phyloP scores from a whole-genome alignment of 2,113 vertebrate species.

The Engraulis encrasicolus region DNA sequence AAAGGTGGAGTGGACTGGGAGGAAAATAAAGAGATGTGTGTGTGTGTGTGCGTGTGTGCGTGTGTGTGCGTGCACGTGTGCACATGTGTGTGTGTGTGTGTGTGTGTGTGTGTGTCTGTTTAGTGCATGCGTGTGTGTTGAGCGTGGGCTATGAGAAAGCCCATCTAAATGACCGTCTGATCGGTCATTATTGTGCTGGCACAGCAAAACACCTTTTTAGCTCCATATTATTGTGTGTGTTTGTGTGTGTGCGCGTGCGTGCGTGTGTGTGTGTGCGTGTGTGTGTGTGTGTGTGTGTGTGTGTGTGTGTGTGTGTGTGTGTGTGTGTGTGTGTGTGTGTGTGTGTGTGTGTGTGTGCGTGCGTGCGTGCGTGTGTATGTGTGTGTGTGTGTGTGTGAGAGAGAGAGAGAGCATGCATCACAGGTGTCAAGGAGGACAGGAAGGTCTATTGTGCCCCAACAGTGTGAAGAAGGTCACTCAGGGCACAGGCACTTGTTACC shows the following conservation, averaged over 20 bases:
- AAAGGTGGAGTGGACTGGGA: constrained; percentile 1
- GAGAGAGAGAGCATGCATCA: no score
- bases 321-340: constrained; percentile 25
- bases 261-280: constrained; percentile 20
- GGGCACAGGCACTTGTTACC: constrained; percentile 2
- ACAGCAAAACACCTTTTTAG: constrained; percentile 56
- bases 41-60: no score
- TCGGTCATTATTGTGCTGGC: constrained; percentile 60
- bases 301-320: constrained; percentile 37
- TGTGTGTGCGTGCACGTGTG: no score
- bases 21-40: constrained; percentile 23
- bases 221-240: constrained; percentile 50
- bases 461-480: constrained; percentile 5
- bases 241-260: constrained; percentile 29
- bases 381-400: background rate
- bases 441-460: background rate
- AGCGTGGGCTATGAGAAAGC: no score
- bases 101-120: constrained; percentile 29
- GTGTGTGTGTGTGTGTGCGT: constrained; percentile 28
- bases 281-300: constrained; percentile 25
- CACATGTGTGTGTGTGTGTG: constrained; percentile 22
- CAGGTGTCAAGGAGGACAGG: background rate
- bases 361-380: constrained; percentile 25
- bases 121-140: constrained; percentile 28
- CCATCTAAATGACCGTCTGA: constrained; percentile 32